Evolutionary conservation across 2,888 invertebrate species (phyloP), one percentile per base, ranked within the genome.

Genomic region (Euzophera pinguis): DNA sequence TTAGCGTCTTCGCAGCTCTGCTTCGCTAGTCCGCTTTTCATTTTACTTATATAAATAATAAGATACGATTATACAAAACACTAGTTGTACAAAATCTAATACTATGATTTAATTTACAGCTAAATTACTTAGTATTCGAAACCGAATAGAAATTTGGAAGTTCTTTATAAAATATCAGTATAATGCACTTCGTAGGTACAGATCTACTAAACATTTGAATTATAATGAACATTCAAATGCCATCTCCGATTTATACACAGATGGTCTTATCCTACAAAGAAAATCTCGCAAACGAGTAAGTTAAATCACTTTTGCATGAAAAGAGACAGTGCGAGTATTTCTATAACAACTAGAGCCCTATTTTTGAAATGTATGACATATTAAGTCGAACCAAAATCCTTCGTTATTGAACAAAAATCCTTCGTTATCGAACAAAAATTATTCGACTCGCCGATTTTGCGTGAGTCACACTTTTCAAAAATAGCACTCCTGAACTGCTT

Each of bases 11-110:
- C 22, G 22, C 22, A 3, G 5, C 22, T 3, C 22, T 22, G 22
- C 22, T 22, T 22, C 22, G 22, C 22, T 22, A 22, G 22, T 22
- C 22, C 22, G 22, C 22, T 22, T 22, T 22, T 5, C 22, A 3
- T 22, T 22, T 22, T 22, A 22, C 22, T 22, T 22, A 2, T 2
- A 3, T 22, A 22, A 22, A 32, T 32, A 32, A 32, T 45, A 39
- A 7, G 1, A 16, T 14, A 45, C 1, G 45, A 45, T 45, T 34
- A 53, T 59, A 63, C 64, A 55, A 68, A 69, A 70, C 57, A 67
- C 63, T 57, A 65, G 67, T 63, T 50, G 57, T 68, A 67, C 64
- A 73, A 72, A 71, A 64, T 32, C 29, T 45, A 45, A 32, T 13
- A 43, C 29, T 6, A 32, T 1, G 14, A 17, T 9, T 7, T 16